phyloP scores from a whole-genome alignment of 2,113 vertebrate genomes.

The Alexandromys fortis region DNA sequence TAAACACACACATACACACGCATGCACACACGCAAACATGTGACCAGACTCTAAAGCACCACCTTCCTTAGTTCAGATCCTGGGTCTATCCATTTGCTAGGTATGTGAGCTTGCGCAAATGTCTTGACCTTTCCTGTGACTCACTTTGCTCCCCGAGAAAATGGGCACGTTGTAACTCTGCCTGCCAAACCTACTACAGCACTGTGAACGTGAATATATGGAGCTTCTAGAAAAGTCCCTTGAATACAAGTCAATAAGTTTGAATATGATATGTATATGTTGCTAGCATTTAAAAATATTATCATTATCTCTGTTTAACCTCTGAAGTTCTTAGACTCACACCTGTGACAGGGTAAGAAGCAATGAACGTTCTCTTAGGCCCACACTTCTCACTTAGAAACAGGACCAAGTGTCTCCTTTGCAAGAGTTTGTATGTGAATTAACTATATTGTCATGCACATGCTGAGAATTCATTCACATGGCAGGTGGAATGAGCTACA shows the following conservation, averaged over 20 bases:
- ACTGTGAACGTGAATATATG: background rate
- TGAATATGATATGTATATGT: background rate
- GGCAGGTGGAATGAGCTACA: background rate
- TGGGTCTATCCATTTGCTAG: background rate
- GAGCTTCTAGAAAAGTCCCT: background rate
- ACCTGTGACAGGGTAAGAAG: background rate
- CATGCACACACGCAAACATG: background rate
- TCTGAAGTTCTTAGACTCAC: background rate
- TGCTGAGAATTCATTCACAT: background rate
- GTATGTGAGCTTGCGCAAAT: background rate
- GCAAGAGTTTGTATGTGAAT: background rate
- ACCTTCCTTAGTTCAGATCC: background rate
- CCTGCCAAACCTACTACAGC: background rate
- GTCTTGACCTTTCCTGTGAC: background rate
- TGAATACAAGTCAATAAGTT: background rate
- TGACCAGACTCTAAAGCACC: background rate
- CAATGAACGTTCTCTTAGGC: background rate
- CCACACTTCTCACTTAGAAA: background rate
- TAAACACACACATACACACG: background rate
- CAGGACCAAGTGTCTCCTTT: background rate
- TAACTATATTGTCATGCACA: background rate
- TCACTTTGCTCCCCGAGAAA: slow-evolving; percentile 21
- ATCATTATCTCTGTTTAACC: background rate
- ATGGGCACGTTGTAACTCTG: background rate
- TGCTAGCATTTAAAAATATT: background rate